Conservation (phyloP, 1,140 invertebrate species). For the Protaetia brevitarsis region DNA sequence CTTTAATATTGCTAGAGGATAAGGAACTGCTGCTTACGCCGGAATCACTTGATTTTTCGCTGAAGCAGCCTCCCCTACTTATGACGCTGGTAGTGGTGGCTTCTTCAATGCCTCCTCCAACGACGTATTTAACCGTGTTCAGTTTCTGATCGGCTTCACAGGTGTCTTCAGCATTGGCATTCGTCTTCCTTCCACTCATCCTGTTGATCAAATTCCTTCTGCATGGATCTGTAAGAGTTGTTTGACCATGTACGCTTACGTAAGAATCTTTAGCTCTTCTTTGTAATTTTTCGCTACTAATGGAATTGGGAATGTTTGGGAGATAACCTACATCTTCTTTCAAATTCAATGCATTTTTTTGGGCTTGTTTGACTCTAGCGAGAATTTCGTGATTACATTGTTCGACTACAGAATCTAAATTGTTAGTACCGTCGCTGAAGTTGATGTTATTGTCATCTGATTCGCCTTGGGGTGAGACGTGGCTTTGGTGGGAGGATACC, state of each 20-base stretch:
- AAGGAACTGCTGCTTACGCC: conserved; percentile 79
- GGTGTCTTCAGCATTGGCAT: conserved; percentile 57
- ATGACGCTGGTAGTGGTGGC: conserved; percentile 49
- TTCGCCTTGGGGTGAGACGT: conserved; percentile 52
- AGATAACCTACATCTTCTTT: conserved; percentile 44
- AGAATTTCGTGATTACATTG: conserved; percentile 58
- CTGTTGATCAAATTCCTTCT: conserved; percentile 38
- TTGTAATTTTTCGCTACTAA: conserved; percentile 40
- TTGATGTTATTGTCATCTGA: conserved; percentile 52
- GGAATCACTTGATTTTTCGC: conserved; percentile 81
- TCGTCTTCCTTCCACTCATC: conserved; percentile 50
- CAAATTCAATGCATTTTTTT: conserved; percentile 45
- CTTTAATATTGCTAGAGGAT: conserved; percentile 58
- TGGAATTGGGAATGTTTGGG: conserved; percentile 35
- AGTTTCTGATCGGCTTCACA: conserved; percentile 62
- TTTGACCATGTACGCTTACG: conserved; percentile 50
- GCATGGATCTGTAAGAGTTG: conserved; percentile 48
- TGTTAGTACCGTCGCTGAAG: conserved; percentile 51
- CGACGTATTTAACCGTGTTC: conserved; percentile 64
- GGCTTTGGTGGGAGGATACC: conserved; percentile 47
- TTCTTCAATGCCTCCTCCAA: conserved; percentile 50
- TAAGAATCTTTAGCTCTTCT: conserved; percentile 49
- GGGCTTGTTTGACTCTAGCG: conserved; percentile 52
- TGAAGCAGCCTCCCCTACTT: conserved; percentile 60
- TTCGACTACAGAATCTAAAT: conserved; percentile 56